Evolutionary conservation across 2,797 vertebrate genomes (phyloP).

Genomic region (Synanceia verrucosa): DNA sequence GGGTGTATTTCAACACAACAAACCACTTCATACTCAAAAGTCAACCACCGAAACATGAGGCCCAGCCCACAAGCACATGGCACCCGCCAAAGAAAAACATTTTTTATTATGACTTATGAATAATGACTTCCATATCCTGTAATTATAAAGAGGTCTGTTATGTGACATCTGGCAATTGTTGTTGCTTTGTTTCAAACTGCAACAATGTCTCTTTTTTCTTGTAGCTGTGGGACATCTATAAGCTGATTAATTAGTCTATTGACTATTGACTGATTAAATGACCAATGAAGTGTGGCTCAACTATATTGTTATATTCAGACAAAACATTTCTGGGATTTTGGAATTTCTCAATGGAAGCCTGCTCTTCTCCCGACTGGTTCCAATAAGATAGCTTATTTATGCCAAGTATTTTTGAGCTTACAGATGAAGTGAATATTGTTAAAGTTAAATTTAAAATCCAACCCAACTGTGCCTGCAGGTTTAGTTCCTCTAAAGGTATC

Average conservation of each 20-base stretch:
- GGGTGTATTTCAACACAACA: conserved; percentile 3
- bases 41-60: conserved; percentile 1
- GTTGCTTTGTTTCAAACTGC: background rate
- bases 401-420: background rate
- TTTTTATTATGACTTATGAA: background rate
- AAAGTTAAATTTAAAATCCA: background rate
- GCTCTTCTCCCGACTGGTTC: no score
- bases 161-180: background rate
- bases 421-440: no score
- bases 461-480: background rate
- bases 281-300: background rate
- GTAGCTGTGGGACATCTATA: background rate
- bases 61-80: background rate
- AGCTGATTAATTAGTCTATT: background rate
- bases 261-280: background rate
- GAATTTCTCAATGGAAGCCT: no score
- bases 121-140: conserved; percentile 3
- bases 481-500: background rate
- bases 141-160: conserved; percentile 15
- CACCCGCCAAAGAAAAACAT: conserved; percentile 16
- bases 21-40: conserved; percentile 10
- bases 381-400: no score
- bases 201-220: background rate
- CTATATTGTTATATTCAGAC: background rate
- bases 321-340: background rate